Evolutionary conservation across 2,888 invertebrate genomes (phyloP).

Genomic region (Calliscelio sp.): DNA sequence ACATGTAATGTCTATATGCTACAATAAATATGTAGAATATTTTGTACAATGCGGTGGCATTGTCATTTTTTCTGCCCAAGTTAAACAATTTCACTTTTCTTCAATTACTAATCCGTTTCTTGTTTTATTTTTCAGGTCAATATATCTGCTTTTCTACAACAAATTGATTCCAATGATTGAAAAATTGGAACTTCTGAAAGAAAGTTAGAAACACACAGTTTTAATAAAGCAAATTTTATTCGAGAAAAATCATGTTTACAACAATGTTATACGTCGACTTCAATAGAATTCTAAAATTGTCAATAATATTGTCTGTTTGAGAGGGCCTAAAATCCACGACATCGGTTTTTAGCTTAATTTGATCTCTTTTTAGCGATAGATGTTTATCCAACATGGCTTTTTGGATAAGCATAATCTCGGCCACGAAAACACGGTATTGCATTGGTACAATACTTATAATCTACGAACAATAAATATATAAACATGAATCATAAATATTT

Average conservation of each 20-base stretch:
- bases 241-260: conserved; percentile 75
- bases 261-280: conserved; percentile 57
- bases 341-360: conserved; percentile 24
- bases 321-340: conserved; percentile 39
- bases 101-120: too few species aligned
- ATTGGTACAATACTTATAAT: conserved; percentile 40
- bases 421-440: conserved; percentile 30
- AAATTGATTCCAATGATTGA: too few species aligned
- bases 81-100: background rate
- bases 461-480: conserved; percentile 68
- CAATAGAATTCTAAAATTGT: conserved; percentile 51
- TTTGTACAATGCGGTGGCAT: conserved; percentile 78
- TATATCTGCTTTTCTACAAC: too few species aligned
- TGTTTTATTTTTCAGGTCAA: too few species aligned
- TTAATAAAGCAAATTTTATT: conserved; percentile 78
- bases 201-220: too few species aligned
- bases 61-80: background rate
- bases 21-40: conserved; percentile 83
- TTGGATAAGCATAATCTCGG: conserved; percentile 76
- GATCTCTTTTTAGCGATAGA: conserved; percentile 18
- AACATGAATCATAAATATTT: conserved; percentile 61
- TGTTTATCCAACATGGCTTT: conserved; percentile 81
- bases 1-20: conserved; percentile 83
- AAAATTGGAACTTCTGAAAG: too few species aligned
- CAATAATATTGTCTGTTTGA: conserved; percentile 40